Evolutionary conservation across 2,797 vertebrate species (phyloP).

Genomic region (Lithobates sylvaticus): DNA sequence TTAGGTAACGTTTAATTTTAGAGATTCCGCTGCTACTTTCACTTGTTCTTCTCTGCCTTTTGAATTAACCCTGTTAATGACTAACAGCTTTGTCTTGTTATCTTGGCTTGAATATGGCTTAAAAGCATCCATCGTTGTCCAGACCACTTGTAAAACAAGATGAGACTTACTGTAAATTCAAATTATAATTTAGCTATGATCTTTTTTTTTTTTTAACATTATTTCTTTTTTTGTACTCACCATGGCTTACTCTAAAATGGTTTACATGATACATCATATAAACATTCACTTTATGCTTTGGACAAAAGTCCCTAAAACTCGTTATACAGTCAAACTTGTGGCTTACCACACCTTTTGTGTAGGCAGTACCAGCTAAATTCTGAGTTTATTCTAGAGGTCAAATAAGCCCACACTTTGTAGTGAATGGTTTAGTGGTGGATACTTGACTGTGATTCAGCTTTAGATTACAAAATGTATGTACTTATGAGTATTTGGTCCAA

Average conservation of each 20-base stretch:
- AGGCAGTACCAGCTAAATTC: slow-evolving; percentile 18
- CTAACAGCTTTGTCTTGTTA: background rate
- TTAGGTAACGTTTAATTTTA: too few species aligned
- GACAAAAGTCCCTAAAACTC: slow-evolving; percentile 38
- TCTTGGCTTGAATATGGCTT: background rate
- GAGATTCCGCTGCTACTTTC: too few species aligned
- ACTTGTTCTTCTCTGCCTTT: too few species aligned
- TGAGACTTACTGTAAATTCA: background rate
- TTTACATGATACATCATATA: slow-evolving; percentile 19
- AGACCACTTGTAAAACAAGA: background rate
- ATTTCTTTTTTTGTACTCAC: slow-evolving; percentile 12
- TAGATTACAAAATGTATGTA: background rate
- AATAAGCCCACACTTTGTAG: background rate
- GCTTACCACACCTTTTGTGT: slow-evolving; percentile 37
- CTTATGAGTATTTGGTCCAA: too few species aligned
- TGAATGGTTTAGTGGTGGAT: slow-evolving; percentile 25
- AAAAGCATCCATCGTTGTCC: background rate
- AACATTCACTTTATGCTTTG: slow-evolving; percentile 28
- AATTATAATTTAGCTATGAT: slow-evolving; percentile 2
- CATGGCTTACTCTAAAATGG: background rate
- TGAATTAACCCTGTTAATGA: too few species aligned
- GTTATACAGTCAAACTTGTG: slow-evolving; percentile 25
- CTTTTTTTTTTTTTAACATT: slow-evolving; percentile 7
- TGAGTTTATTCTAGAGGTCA: slow-evolving; percentile 23
- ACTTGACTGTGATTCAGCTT: background rate